phyloP scores from a whole-genome alignment of 2,113 vertebrate species.

The Austrofundulus limnaeus region DNA sequence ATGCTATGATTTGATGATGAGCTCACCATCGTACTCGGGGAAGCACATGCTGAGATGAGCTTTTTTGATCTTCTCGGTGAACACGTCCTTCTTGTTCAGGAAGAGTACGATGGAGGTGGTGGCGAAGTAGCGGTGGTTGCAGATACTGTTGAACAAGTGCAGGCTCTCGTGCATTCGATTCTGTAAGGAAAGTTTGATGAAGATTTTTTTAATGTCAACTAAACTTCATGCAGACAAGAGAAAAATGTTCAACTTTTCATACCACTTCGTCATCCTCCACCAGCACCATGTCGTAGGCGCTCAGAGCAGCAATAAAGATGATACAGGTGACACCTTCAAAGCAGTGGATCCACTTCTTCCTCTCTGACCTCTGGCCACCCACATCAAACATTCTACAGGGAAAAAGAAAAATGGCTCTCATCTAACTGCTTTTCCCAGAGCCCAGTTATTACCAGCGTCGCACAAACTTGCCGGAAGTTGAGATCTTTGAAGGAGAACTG shows the following conservation, averaged over 20 bases:
- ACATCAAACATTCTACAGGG: constrained; percentile 94
- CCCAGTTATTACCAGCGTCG: not conserved
- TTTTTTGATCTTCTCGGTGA: constrained; percentile 96
- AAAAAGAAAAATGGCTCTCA: constrained; percentile 22
- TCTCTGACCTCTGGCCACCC: constrained; percentile 93
- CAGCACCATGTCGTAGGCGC: constrained; percentile 95
- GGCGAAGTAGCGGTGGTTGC: constrained; percentile 96
- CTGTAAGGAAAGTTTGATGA: constrained; percentile 62
- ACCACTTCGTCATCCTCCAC: constrained; percentile 96
- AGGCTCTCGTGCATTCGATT: constrained; percentile 99
- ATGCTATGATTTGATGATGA: not conserved
- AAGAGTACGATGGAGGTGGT: constrained; percentile 97
- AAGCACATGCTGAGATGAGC: constrained; percentile 98
- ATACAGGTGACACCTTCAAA: constrained; percentile 98
- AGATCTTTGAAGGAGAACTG: constrained; percentile 95
- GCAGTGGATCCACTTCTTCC: constrained; percentile 99
- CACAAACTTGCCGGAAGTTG: constrained; percentile 86
- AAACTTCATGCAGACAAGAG: not conserved
- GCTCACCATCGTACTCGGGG: constrained; percentile 92
- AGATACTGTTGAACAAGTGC: constrained; percentile 99
- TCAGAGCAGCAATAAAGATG: constrained; percentile 96
- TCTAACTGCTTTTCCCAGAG: too few species aligned
- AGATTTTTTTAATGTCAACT: not conserved
- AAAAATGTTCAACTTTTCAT: constrained; percentile 26
- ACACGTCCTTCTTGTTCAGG: constrained; percentile 99